Conservation (phyloP, 2,888 invertebrate genomes). For the Didymodactylos carnosus region DNA sequence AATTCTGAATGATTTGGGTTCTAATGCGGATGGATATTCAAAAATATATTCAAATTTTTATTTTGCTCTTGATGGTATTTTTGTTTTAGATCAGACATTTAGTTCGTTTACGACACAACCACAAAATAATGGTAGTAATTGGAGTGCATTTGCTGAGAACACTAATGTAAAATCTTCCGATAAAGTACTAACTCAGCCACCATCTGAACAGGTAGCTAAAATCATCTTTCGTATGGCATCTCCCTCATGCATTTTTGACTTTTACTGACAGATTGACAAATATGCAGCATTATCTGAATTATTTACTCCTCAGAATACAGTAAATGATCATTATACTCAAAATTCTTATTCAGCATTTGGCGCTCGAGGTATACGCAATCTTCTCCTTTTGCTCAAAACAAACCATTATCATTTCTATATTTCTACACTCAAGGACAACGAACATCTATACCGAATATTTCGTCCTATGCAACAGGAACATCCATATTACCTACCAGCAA, state of each 20-base stretch:
- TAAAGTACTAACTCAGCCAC: neutral
- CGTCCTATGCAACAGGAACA: too few relatives aligned
- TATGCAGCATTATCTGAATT: neutral
- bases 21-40: too few relatives aligned
- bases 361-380: neutral
- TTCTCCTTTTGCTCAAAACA: neutral
- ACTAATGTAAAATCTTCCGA: too few relatives aligned
- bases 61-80: neutral
- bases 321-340: neutral
- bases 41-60: too few relatives aligned
- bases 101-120: neutral
- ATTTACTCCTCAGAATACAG: neutral
- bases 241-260: neutral
- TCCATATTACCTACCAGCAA: neutral
- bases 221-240: neutral
- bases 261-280: too few relatives aligned
- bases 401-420: too few relatives aligned
- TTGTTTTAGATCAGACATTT: neutral
- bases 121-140: neutral
- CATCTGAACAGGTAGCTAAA: neutral
- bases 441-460: neutral
- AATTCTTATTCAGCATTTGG: neutral
- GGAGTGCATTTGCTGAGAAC: neutral
- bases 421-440: neutral
- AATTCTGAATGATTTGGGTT: too few relatives aligned